Evolutionary conservation across 1,140 invertebrate species (phyloP), one percentile per base, ranked within the genome.

Genomic region (Halyomorpha halys): DNA sequence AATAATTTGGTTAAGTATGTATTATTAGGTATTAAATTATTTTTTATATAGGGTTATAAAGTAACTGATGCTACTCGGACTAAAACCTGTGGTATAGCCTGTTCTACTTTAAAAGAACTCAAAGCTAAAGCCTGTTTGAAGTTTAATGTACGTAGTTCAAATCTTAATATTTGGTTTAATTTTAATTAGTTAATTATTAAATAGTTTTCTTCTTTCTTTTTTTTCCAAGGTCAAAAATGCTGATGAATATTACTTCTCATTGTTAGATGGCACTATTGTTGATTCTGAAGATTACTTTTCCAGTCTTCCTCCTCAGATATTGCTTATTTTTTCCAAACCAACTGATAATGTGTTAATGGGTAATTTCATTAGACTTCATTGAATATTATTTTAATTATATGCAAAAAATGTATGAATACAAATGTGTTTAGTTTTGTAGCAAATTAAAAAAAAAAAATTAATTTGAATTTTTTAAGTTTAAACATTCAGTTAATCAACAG

Each of bases 271-370:
- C 45, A 88, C 86, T 19, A 76, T 82, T 65, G 80, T 90, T 25
- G 83, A 86, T 56, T 81, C 80, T 68, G 84, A 90, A 45, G 85
- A 86, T 3, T 89, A 90, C 71, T 84, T 90, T 68, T 72, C 76
- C 49, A 86, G 83, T 1, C 70, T 90, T 61, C 80, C 84, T 27
- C 74, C 84, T 1, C 87, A 90, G 71, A 87, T 85, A 0, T 76
- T 87, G 6, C 78, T 90, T 15, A 82, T 89, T 63, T 73, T 84
- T 54, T 79, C 83, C 67, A 79, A 78, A 66, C 77, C 78, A 61
- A 80, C 82, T 67, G 82, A 83, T 73, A 74, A 76, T 69, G 77
- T 85, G 66, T 76, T 83, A 68, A 84, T 82, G 71, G 84, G 85
- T 86, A 76, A 72, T 71, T 53, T 23, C 3, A 19, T 49, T 49